Evolutionary conservation across 2,888 invertebrate genomes (phyloP), one percentile per base, ranked within the genome.

Genomic region (Cantharis nigra): DNA sequence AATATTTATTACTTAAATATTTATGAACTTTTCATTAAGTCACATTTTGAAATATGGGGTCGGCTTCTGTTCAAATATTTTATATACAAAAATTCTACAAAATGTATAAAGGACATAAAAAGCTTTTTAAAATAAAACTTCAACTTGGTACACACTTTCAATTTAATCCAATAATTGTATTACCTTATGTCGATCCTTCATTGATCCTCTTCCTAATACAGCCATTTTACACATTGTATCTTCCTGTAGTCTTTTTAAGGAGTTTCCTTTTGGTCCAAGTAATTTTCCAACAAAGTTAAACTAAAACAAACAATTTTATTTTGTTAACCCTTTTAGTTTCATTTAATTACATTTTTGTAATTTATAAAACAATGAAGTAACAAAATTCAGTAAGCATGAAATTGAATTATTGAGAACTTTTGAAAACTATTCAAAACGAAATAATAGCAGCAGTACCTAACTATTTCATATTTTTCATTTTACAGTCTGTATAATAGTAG

Each of bases 181-280:
- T 87, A 93, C 95, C 93, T 97, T 97, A 86, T 95, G 94, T 83
- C 97, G 92, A 87, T 98, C 97, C 87, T 96, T 94, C 97, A 98
- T 97, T 7, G 97, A 97, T 9, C 97, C 97, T 79, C 95, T 92
- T 7, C 98, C 98, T 23, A 98, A 91, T 11, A 98, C 96, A 28
- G 97, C 96, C 96, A 98, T 97, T 91, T 97, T 97, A 87, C 97
- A 97, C 93, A 97, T 96, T 11, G 97, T 97, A 88, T 97, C 97
- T 87, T 97, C 97, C 88, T 97, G 97, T 28, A 98, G 91, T 80
- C 97, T 91, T 88, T 97, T 97, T 87, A 98, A 89, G 0, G 97
- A 97, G 89, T 96, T 97, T 72, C 97, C 98, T 89, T 97, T 97
- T 14, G 97, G 97, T 2, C 98, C 98, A 84, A 98, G 90, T 80